Base-by-base conservation (phyloP, 2,797 vertebrate genomes). In the Pteropus rufus region DNA sequence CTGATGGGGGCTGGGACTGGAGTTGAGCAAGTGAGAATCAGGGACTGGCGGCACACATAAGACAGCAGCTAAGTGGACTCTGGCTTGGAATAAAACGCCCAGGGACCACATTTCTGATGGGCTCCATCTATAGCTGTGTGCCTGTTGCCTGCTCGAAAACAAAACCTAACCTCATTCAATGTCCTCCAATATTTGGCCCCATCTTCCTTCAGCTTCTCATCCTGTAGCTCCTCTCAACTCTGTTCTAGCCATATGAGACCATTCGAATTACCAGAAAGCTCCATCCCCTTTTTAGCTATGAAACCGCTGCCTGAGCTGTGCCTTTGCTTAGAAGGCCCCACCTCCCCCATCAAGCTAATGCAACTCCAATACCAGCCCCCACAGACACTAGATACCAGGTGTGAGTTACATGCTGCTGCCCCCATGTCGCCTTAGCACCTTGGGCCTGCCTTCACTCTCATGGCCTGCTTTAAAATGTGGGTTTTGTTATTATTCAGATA, bases 91-190 rank as follows among this genome's bases (percentile, higher is more conserved):
- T 58, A 46, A 91, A 12, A 12, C 10, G 36, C 26, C 7, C 54
- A 5, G 58, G 26, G 60, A 60, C 18, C 36, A 3, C 2, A 1
- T 16, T 11, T 60, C 56, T 0, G 0, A 70, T 7, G 29, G 34
- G 19, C 73, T 39, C 41, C 46, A 34, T 4, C 69, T 11, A 34
- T 23, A 2, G 4, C 18, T 6, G 1, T 4, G 60, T 1, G 4
- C 24, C 36, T 52, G 5, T 4, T 0, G 8, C 26, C 62, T 49
- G 24, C 67, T 62, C 12, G 9, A 26, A 39, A 56, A 72, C 60
- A 46, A 69, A 79, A 14, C 0, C 49, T 60, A 5, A 36, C 34
- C 11, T 23, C 85, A 11, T 18, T 2, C 72, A 21, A 44, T 54
- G 39, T 64, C 64, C 80, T 65, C 65, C 18, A 21, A 49, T 29